phyloP scores from a whole-genome alignment of 2,797 vertebrate genomes.

The Falco naumanni region DNA sequence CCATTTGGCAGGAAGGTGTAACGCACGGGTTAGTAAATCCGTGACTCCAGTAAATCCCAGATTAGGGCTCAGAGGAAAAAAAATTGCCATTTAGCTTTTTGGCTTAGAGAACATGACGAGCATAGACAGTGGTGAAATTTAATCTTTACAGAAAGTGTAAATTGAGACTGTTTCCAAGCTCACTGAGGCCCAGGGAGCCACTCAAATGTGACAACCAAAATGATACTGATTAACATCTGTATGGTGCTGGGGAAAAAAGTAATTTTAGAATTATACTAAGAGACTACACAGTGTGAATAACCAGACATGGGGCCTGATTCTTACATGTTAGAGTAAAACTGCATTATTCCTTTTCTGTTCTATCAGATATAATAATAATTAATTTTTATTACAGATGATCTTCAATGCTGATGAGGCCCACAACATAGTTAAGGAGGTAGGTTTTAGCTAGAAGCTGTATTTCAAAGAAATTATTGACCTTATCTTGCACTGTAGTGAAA shows the following conservation, averaged over 20 bases:
- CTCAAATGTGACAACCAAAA: not conserved
- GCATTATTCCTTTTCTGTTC: not conserved
- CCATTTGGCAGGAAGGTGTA: not conserved
- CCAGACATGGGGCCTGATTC: accelerated
- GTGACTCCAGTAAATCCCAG: not conserved
- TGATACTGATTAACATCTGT: not conserved
- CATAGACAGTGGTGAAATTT: not conserved
- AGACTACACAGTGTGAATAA: not conserved
- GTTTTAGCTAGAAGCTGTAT: not conserved
- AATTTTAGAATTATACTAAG: not conserved
- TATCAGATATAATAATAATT: not conserved
- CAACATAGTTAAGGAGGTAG: conserved; percentile 90
- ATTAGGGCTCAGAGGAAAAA: not conserved
- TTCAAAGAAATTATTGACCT: not conserved
- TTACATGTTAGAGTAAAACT: not conserved
- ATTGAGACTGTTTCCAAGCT: not conserved
- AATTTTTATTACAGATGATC: conserved; percentile 77
- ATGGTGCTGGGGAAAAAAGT: not conserved
- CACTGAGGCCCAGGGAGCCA: accelerated
- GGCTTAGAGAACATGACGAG: not conserved
- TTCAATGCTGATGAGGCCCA: conserved; percentile 92
- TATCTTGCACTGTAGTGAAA: not conserved
- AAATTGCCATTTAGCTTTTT: not conserved
- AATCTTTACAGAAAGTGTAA: not conserved
- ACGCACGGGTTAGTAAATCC: not conserved